Evolutionary conservation across 1,140 invertebrate genomes (phyloP).

Genomic region (Micrasema longulum): DNA sequence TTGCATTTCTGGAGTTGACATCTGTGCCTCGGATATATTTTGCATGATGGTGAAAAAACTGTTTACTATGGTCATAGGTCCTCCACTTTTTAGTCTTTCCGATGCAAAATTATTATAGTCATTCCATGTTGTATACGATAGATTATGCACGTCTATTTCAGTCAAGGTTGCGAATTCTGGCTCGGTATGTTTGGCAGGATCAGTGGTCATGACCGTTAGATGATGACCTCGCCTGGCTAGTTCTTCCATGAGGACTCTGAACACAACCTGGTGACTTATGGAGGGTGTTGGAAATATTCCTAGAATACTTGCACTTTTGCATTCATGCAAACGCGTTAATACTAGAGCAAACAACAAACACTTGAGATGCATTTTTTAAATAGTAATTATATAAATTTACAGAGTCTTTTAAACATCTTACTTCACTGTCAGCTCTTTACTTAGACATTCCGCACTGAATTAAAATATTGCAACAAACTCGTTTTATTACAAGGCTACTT

Average conservation of each 20-base stretch:
- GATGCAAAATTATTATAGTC: slow-evolving; percentile 31
- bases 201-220: slow-evolving; percentile 61
- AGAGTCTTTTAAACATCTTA: too few species aligned
- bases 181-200: slow-evolving; percentile 57
- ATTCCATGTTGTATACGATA: slow-evolving; percentile 56
- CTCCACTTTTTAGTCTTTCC: neutral
- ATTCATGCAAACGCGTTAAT: neutral
- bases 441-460: too few species aligned
- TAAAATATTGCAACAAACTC: too few species aligned
- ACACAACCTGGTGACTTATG: slow-evolving; percentile 71
- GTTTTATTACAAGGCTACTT: too few species aligned
- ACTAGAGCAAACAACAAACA: too few species aligned
- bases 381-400: too few species aligned
- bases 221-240: slow-evolving; percentile 66
- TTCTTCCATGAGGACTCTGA: slow-evolving; percentile 61
- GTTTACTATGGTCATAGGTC: slow-evolving; percentile 54
- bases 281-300: slow-evolving; percentile 65
- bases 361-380: too few species aligned
- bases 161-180: slow-evolving; percentile 57
- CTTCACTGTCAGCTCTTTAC: too few species aligned
- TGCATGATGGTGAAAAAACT: slow-evolving; percentile 26
- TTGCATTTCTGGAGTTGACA: slow-evolving; percentile 56
- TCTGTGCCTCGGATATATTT: slow-evolving; percentile 49
- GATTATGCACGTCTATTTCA: slow-evolving; percentile 60
- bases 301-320: slow-evolving; percentile 63